Conservation (phyloP, 2,113 vertebrate species). For the Pituophis catenifer region DNA sequence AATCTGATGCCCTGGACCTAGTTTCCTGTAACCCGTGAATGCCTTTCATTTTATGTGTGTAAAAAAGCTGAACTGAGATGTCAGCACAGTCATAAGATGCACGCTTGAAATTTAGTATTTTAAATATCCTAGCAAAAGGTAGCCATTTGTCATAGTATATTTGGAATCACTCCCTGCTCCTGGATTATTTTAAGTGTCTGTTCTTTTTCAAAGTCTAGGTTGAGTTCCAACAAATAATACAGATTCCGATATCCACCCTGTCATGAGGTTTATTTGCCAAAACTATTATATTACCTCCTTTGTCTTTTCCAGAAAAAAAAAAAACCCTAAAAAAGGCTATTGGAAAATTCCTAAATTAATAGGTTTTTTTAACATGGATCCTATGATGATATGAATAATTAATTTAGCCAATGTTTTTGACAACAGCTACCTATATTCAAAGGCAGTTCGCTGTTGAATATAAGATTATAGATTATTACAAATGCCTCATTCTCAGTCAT, state of each 20-base stretch:
- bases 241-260: constrained; percentile 46
- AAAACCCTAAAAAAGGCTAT: constrained; percentile 36
- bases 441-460: neutral
- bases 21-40: constrained; percentile 64
- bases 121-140: constrained; percentile 20
- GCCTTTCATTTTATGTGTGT: constrained; percentile 44
- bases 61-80: constrained; percentile 39
- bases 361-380: neutral
- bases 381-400: neutral
- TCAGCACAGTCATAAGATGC: constrained; percentile 56
- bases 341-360: constrained; percentile 48
- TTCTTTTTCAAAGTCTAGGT: constrained; percentile 33
- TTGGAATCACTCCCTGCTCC: neutral
- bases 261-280: constrained; percentile 60
- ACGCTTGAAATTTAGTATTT: constrained; percentile 44
- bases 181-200: constrained; percentile 48
- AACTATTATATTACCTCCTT: constrained; percentile 56
- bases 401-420: neutral
- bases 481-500: neutral
- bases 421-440: neutral
- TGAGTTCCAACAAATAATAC: constrained; percentile 58
- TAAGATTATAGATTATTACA: rapidly evolving
- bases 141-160: constrained; percentile 35
- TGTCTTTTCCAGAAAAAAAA: constrained; percentile 55
- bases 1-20: constrained; percentile 18